Base-by-base conservation (phyloP, 2,113 vertebrate species). In the Caracal caracal region DNA sequence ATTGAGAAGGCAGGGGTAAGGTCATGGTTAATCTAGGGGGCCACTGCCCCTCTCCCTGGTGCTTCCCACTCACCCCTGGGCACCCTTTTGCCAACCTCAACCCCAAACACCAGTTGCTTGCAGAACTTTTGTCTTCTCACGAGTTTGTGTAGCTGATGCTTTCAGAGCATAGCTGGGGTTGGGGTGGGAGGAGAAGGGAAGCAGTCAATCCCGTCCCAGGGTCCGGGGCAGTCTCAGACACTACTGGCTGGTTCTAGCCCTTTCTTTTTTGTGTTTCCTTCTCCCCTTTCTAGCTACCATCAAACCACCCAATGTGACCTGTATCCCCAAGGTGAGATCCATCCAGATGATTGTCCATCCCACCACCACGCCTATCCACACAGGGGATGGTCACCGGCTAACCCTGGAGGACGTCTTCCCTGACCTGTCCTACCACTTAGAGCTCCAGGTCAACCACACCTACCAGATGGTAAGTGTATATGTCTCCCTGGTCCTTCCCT, bases 381-480 rank as follows among this genome's bases (percentile, higher is more conserved):
- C 79, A 0, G 71, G 59, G 73, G 93, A 98, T 0, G 97, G 33
- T 2, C 93, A 2, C n/a, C 94, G 10, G 71, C 93, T 98, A 19
- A 98, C 94, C 0, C n/a, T 99, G 71, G 98, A 98, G 97, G 98
- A 99, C 26, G 95, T 99, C 10, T 99, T 95, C 65, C 19, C 15
- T 0, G 94, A 96, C 9, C 71, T 98, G 11, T 75, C 51, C 88
- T 98, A 98, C 95, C 71, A 0, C 85, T n/a, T 97, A 12, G 68
- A 97, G 28, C 96, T 98, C 59, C 89, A 24, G 0, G 1, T 96
- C 96, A 98, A 98, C 84, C 30, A 19, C 79, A 98, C 98, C 37
- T 97, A 92, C 2, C 96, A 97, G 80, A 97, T 98, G 98, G 98
- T 98, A 97, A 76, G 8, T 56, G 26, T 2, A 6, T 11, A 28